phyloP scores from a whole-genome alignment of 2,888 invertebrate species.

The Drosophila quinaria region DNA sequence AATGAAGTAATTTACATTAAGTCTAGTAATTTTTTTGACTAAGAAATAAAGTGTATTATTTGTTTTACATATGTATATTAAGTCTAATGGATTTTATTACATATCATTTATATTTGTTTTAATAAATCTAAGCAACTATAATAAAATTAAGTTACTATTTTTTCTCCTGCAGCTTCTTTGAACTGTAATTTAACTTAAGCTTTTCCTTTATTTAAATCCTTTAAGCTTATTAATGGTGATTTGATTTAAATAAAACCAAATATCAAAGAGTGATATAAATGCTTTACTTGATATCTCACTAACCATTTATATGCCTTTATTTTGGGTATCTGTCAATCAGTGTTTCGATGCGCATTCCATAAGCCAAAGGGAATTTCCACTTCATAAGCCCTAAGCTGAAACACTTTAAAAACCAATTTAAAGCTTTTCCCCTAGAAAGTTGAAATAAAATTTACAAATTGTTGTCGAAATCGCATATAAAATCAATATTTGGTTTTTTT shows the following conservation, averaged over 20 bases:
- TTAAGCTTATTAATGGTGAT: conserved; percentile 28
- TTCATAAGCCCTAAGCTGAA: conserved; percentile 32
- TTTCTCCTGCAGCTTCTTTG: not conserved
- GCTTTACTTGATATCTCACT: conserved; percentile 9
- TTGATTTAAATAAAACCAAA: not conserved
- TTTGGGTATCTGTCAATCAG: conserved; percentile 45
- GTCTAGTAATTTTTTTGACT: no score
- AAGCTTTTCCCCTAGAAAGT: conserved; percentile 25
- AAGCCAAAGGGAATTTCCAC: conserved; percentile 49
- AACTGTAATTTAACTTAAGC: not conserved
- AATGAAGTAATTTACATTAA: no score
- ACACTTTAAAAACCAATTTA: conserved; percentile 50
- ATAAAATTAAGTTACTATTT: no score
- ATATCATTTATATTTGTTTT: no score
- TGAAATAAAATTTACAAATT: conserved; percentile 37
- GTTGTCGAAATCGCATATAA: conserved; percentile 19
- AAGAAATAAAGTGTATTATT: no score
- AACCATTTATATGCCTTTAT: conserved; percentile 4
- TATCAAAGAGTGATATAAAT: conserved; percentile 19
- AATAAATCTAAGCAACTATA: no score
- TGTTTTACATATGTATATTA: no score
- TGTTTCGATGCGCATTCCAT: conserved; percentile 17
- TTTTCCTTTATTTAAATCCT: not conserved
- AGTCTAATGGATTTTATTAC: no score
- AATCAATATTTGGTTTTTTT: conserved; percentile 60